Percentiles rank a stretch among this genome's conserved stretches.
These are phyloP conservation scores for Indicator indicator DNA, from an alignment of 2,113 vertebrate genomes.

Conservation along the genomic window DNA sequence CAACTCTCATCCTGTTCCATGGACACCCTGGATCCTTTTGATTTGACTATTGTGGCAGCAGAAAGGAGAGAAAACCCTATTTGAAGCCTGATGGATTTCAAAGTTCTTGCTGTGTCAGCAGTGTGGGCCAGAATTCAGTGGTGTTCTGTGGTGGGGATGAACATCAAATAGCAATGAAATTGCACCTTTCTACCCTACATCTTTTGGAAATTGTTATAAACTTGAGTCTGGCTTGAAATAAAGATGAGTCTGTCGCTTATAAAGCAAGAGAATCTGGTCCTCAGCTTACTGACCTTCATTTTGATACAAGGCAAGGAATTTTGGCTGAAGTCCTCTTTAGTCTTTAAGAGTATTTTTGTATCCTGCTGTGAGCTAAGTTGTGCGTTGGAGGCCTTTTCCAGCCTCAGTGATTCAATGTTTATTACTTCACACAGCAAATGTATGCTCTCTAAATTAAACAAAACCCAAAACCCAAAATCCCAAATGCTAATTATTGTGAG, in stretches of 20 bases:
- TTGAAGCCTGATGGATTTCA: not conserved
- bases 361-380: not conserved
- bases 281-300: not conserved
- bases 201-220: not conserved
- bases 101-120: not conserved
- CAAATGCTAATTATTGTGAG: not conserved
- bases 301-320: not conserved
- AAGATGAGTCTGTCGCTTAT: not conserved
- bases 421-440: not conserved
- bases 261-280: not conserved
- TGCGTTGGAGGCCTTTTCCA: not conserved
- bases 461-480: not conserved
- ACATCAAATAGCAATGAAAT: not conserved
- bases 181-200: not conserved
- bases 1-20: fast-evolving
- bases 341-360: not conserved
- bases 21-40: not conserved
- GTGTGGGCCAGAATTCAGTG: not conserved
- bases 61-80: not conserved
- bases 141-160: not conserved
- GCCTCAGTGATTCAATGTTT: too few species aligned
- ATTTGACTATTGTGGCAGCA: not conserved
- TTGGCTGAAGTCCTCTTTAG: not conserved
- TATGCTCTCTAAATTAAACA: not conserved
- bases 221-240: not conserved